Evolutionary conservation across 2,797 vertebrate genomes (phyloP), one percentile per base, ranked within the genome.

Genomic region (Coluber constrictor): DNA sequence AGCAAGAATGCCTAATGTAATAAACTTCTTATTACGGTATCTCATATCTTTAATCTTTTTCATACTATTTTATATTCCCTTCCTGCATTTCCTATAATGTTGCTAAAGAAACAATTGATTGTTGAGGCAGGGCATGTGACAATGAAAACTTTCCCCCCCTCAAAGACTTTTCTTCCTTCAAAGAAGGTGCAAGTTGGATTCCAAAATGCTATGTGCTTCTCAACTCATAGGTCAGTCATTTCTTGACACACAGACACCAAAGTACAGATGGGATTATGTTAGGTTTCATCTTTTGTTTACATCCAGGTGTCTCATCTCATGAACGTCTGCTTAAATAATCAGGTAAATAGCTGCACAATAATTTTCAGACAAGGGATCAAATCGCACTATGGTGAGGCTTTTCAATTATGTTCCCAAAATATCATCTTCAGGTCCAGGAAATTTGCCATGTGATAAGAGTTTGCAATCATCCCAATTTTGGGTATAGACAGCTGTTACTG

Each of bases 351-450:
- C 87, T 51, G 87, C 61, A 11, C 91, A 60, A 92, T 94, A 94
- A 60, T 61, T 93, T 94, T 94, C 91, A 92, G 90, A 89, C 16
- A 93, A 56, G 16, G 83, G 59, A 91, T 94, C 79, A 47, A 25
- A 5, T 63, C 90, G 59, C 89, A 94, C 3, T 66, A 54, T 90
- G 89, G 90, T 93, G 51, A 83, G 83, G 55, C 23, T 91, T 89
- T 15, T 89, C 86, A 32, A 15, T 91, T 93, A 91, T 56, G n/a
- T 87, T 37, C 51, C 60, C 89, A 63, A 61, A 27, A 79, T 63
- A 56, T 66, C 29, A 87, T 90, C 60, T 66, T 93, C 87, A 66
- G 91, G 94, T 93, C 57, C 27, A 93, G 61, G 61, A 43, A 23
- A 59, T 43, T 88, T 92, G 32, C 15, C 87, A 7, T 63, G 16